These are phyloP conservation scores for Hololepta plana DNA, from an alignment of 2,888 invertebrate species.

Conservation along the genomic window DNA sequence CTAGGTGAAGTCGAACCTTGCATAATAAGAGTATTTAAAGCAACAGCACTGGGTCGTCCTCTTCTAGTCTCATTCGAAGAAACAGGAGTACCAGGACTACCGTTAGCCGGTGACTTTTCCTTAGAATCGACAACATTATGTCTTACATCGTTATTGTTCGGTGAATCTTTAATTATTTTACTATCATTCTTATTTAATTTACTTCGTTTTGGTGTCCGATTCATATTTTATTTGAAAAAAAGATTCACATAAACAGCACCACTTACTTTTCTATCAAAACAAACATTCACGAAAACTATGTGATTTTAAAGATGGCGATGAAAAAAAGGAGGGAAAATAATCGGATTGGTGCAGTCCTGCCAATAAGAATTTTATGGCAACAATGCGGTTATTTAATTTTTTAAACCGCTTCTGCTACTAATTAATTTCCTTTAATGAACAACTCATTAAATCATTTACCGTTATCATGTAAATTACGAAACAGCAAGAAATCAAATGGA, in stretches of 20 bases:
- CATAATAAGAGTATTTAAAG: slow-evolving; percentile 44
- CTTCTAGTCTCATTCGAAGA: slow-evolving; percentile 30
- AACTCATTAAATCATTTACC: too few species aligned
- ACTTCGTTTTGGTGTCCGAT: slow-evolving; percentile 12
- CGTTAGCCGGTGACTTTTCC: slow-evolving; percentile 13
- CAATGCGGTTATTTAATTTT: too few species aligned
- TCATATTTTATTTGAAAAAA: slow-evolving; percentile 11
- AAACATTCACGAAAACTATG: slow-evolving; percentile 12
- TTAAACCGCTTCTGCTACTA: too few species aligned
- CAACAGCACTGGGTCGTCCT: slow-evolving; percentile 54
- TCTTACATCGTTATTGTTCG: too few species aligned
- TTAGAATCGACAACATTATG: too few species aligned
- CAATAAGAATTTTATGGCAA: too few species aligned
- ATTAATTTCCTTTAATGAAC: too few species aligned
- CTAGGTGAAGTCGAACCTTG: slow-evolving; percentile 51
- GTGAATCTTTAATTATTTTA: slow-evolving; percentile 10
- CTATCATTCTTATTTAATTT: slow-evolving; percentile 10
- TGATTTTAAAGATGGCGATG: slow-evolving; percentile 12
- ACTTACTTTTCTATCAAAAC: slow-evolving; percentile 10
- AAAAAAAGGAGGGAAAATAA: slow-evolving; percentile 13
- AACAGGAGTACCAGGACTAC: slow-evolving; percentile 8
- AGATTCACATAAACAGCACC: slow-evolving; percentile 9
- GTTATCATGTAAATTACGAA: too few species aligned
- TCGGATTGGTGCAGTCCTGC: too few species aligned
- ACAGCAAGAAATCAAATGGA: too few species aligned